Evolutionary conservation across 2,888 invertebrate genomes (phyloP).

Genomic region (Erebia epiphron): DNA sequence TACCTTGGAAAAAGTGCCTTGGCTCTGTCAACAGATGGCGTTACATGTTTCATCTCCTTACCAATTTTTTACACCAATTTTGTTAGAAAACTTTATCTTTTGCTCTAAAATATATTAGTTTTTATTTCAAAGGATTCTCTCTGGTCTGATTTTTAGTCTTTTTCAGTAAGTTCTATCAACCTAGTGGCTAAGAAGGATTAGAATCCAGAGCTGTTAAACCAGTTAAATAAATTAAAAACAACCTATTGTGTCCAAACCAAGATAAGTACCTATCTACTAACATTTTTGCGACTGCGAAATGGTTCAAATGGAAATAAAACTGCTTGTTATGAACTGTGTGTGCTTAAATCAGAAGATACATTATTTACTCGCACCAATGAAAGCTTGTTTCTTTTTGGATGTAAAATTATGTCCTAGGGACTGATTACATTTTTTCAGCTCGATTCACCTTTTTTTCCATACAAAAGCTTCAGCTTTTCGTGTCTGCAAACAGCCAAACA

Average conservation of each 20-base stretch:
- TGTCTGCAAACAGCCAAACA: no score
- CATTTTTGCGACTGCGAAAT: conserved; percentile 34
- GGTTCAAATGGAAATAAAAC: conserved; percentile 28
- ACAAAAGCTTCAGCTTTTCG: no score
- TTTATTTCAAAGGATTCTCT: neutral
- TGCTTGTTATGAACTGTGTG: conserved; percentile 60
- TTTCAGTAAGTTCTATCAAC: neutral
- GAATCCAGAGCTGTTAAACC: no score
- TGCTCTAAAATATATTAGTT: neutral
- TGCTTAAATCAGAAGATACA: conserved; percentile 60
- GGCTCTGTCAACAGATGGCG: conserved; percentile 33
- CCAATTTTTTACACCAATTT: neutral
- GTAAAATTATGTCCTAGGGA: no score
- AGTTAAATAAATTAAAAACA: no score
- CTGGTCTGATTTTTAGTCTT: neutral
- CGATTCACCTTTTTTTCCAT: no score
- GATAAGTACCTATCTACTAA: no score
- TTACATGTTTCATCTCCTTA: conserved; percentile 1
- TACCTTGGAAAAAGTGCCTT: neutral
- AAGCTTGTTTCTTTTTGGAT: no score
- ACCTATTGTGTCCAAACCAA: no score
- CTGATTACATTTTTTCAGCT: no score
- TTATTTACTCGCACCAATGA: neutral
- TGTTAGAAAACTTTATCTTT: neutral
- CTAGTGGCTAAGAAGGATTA: no score